Base-by-base conservation (phyloP, 2,113 vertebrate genomes). In the Pseudois nayaur region DNA sequence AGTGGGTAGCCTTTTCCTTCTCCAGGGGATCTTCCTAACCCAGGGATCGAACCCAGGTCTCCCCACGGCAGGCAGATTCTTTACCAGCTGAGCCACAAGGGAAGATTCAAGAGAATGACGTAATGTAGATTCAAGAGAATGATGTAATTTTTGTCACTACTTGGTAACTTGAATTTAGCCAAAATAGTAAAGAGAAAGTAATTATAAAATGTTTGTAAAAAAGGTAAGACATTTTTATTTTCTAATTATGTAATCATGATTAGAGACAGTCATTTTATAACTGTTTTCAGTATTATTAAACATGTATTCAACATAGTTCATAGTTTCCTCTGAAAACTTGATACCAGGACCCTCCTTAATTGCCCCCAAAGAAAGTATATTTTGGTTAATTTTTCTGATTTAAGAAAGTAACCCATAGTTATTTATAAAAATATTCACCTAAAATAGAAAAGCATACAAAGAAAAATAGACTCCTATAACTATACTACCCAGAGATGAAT, bases 81-180 rank as follows among this genome's bases (percentile, higher is more conserved):
- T 74, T 74, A 74, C 36, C 67, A 74, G n/a, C 67, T 71, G n/a
- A 71, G 67, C 19, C 67, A 23, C n/a, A 71, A 23, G n/a, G n/a
- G n/a, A 71, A 71, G 67, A 71, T 71, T 71, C n/a, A 71, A 40
- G 67, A 36, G 67, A 40, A 40, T 23, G 67, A 71, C 19, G 0
- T 23, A 71, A 5, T 88, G 15, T 76, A 82, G 48, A 74, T 91
- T 94, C 4, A 83, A 59, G 59, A 95, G 83, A 88, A 71, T 91
- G 50, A 33, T 87, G 6, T 87, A 83, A 67, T 94, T 95, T 87
- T 94, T 95, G 29, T 94, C 54, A 94, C 60, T 89, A 15, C 89
- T 93, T 95, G 19, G 2, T 95, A 43, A 96, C 55, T 94, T 87
- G 84, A 94, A 87, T 87, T 90, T 87, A 95, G 55, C 64, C 78